Evolutionary conservation across 1,140 invertebrate genomes (phyloP).

Genomic region (Hycleus phaleratus): DNA sequence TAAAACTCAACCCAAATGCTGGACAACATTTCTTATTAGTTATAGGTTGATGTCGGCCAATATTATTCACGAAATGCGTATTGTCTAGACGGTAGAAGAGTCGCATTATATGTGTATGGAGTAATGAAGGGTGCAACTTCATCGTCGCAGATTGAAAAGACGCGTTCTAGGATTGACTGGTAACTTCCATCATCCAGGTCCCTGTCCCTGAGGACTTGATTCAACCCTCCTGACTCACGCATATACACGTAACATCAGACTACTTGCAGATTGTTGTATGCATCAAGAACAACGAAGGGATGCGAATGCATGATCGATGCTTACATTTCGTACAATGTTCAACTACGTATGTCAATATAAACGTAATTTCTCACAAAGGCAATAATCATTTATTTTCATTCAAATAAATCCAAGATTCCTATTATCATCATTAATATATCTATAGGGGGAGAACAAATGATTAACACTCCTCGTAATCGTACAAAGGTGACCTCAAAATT

Average conservation of each 20-base stretch:
- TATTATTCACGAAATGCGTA: too few species aligned
- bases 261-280: conserved; percentile 3
- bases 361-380: too few species aligned
- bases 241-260: conserved; percentile 14
- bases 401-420: too few species aligned
- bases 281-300: conserved; percentile 1
- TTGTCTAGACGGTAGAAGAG: background rate
- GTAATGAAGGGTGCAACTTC: conserved; percentile 32
- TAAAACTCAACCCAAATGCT: conserved; percentile 11
- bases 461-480: too few species aligned
- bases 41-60: too few species aligned
- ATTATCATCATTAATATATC: too few species aligned
- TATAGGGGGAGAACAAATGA: too few species aligned
- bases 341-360: conserved; percentile 4
- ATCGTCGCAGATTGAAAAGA: conserved; percentile 39
- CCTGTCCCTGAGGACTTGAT: conserved; percentile 32
- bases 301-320: conserved; percentile 9
- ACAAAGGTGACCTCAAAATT: too few species aligned
- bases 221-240: conserved; percentile 35
- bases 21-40: too few species aligned
- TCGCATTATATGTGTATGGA: background rate
- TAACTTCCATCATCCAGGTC: conserved; percentile 35
- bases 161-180: conserved; percentile 36
- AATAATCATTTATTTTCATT: too few species aligned
- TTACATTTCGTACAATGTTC: background rate